Percentiles rank a stretch among this genome's conserved stretches.
These are phyloP conservation scores for Tylochromis polylepis DNA, from an alignment of 2,113 vertebrate species.

Conservation along the genomic window DNA sequence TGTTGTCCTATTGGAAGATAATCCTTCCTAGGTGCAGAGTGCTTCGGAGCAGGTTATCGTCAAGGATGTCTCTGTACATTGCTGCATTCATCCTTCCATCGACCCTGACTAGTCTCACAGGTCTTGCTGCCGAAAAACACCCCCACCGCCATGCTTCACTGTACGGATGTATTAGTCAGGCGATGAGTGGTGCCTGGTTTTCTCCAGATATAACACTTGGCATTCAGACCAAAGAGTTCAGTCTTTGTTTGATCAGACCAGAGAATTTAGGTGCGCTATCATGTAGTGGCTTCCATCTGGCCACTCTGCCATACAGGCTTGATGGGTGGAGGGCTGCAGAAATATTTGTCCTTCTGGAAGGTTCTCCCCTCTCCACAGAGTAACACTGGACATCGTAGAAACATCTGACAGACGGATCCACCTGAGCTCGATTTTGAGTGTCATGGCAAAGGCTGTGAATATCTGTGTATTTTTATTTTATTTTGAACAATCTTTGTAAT, in stretches of 20 bases:
- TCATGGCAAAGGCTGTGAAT: not conserved
- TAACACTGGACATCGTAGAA: not conserved
- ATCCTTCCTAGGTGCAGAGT: not conserved
- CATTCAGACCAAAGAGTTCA: not conserved
- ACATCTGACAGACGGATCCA: not conserved
- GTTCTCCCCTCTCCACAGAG: not conserved
- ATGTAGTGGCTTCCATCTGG: not conserved
- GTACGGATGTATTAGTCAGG: not conserved
- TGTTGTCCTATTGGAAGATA: not conserved
- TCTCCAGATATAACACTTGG: not conserved
- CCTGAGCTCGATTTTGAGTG: not conserved
- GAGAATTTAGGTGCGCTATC: not conserved
- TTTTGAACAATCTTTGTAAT: not conserved
- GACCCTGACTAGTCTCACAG: not conserved
- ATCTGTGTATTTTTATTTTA: not conserved
- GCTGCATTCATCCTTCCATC: not conserved
- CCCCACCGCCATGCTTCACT: not conserved
- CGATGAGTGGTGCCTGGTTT: not conserved
- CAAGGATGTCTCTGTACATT: not conserved
- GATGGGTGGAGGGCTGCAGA: accelerated
- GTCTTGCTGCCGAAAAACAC: not conserved
- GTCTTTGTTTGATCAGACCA: not conserved
- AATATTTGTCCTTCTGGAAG: not conserved
- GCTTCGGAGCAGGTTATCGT: not conserved
- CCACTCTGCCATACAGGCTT: not conserved